Conservation (phyloP, 2,888 invertebrate genomes). For the Phaonia tiefii region DNA sequence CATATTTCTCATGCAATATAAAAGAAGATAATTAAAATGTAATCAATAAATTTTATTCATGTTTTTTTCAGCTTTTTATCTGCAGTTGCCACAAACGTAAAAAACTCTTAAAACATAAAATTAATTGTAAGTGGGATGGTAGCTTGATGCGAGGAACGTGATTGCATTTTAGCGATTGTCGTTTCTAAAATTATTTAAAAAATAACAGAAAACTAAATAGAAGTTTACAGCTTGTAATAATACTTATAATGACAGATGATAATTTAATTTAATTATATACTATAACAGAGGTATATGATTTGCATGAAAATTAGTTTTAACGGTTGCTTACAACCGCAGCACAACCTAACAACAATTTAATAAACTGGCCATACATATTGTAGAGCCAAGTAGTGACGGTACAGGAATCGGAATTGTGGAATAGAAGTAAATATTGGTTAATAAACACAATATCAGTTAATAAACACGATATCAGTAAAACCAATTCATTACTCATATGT, state of each 20-base stretch:
- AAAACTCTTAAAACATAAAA: constrained; percentile 33
- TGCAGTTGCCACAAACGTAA: background rate
- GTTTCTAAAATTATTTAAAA: background rate
- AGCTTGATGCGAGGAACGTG: constrained; percentile 5
- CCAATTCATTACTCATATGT: too few relatives aligned
- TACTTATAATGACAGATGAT: background rate
- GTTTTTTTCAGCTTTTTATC: background rate
- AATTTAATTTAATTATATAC: constrained; percentile 15
- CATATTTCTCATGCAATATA: too few relatives aligned
- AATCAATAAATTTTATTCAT: constrained; percentile 26
- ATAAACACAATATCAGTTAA: too few relatives aligned
- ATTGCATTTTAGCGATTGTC: background rate
- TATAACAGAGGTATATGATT: too few relatives aligned
- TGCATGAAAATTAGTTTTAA: too few relatives aligned
- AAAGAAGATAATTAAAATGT: constrained; percentile 36
- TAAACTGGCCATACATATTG: too few relatives aligned
- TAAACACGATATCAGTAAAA: too few relatives aligned
- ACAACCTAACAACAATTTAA: too few relatives aligned
- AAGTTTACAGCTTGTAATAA: background rate
- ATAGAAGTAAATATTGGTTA: too few relatives aligned
- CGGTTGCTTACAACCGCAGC: too few relatives aligned
- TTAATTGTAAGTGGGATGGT: constrained; percentile 33
- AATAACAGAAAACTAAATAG: background rate
- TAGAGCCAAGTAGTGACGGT: too few relatives aligned
- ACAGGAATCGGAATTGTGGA: too few relatives aligned